Evolutionary conservation across 2,797 vertebrate species (phyloP).

Genomic region (Orientallactaga sibirica): DNA sequence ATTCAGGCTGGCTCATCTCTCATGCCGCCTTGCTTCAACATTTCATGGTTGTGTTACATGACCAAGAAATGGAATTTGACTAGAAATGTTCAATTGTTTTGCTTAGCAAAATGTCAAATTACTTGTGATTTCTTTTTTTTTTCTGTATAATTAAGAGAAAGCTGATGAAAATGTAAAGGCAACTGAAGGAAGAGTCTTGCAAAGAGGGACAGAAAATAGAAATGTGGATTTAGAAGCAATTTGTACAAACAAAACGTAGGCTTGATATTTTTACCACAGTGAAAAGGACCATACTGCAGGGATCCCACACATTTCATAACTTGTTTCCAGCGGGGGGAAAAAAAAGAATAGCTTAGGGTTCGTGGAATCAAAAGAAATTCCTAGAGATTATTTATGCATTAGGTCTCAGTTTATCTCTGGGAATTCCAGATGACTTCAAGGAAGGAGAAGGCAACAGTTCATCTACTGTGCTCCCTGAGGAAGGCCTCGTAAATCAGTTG

Average conservation of each 20-base stretch:
- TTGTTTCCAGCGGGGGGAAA: neutral
- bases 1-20: neutral
- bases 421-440: neutral
- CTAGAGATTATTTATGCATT: neutral
- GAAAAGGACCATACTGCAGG: neutral
- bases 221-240: neutral
- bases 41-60: neutral
- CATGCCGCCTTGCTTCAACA: slow-evolving; percentile 16
- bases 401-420: neutral
- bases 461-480: neutral
- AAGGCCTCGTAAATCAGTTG: neutral
- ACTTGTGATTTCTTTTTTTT: neutral
- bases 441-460: neutral
- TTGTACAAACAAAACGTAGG: neutral
- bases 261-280: neutral
- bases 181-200: neutral
- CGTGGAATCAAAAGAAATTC: neutral
- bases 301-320: neutral
- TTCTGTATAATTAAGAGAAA: neutral
- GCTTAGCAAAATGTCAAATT: neutral
- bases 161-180: neutral
- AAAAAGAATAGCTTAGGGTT: neutral
- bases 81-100: slow-evolving; percentile 31
- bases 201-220: neutral
- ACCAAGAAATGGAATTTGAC: neutral